Percentiles rank a stretch among this genome's conserved stretches.
Conservation (phyloP, 1,140 invertebrate species). For the Musca domestica region DNA sequence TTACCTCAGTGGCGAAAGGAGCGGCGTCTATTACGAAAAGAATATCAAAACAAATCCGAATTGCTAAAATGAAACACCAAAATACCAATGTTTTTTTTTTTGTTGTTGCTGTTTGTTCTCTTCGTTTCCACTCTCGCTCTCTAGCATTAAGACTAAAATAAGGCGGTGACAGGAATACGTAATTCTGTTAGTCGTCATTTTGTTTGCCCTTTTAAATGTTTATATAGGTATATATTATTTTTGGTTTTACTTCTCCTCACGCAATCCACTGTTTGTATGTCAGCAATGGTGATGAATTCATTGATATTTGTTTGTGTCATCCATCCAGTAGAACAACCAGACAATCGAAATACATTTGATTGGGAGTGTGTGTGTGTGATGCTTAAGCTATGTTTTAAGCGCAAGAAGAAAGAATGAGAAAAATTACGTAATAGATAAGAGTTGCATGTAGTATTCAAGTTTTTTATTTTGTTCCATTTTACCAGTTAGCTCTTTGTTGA, state of each 20-base stretch:
- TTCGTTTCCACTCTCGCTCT: no score
- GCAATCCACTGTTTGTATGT: not conserved
- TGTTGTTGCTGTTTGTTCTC: not conserved
- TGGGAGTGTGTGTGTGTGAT: not conserved
- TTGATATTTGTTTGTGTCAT: not conserved
- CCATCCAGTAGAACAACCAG: not conserved
- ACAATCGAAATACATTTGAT: not conserved
- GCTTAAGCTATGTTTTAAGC: constrained; percentile 2
- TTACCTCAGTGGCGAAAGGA: no score
- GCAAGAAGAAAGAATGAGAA: not conserved
- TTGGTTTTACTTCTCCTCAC: not conserved
- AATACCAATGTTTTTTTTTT: not conserved
- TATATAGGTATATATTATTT: not conserved
- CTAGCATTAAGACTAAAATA: not conserved
- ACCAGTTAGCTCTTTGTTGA: not conserved
- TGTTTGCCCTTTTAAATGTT: not conserved
- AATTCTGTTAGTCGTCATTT: constrained; percentile 1
- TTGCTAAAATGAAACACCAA: no score
- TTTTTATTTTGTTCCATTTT: constrained; percentile 2
- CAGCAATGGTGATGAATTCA: not conserved
- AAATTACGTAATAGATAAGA: constrained; percentile 17
- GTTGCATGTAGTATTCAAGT: not conserved
- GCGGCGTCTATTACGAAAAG: not conserved
- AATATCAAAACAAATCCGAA: not conserved
- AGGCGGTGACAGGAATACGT: constrained; percentile 13